Conservation (phyloP, 53 echinoderm and acorn worm genomes). For the Holothuria scabra region DNA sequence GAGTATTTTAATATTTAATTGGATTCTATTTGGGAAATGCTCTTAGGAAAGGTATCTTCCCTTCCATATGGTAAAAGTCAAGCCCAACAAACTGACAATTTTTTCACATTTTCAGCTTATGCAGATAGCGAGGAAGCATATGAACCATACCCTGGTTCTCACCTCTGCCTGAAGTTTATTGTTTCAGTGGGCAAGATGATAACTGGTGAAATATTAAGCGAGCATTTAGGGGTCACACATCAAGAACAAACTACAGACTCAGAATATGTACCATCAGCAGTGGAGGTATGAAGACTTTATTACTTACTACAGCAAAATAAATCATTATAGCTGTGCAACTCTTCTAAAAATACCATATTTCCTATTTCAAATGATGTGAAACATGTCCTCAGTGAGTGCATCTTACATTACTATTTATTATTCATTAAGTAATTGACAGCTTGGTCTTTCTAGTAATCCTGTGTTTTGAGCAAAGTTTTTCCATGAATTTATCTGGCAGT, state of each 20-base stretch:
- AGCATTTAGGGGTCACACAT: neutral
- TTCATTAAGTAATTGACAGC: neutral
- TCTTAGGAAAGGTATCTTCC: no score
- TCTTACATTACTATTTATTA: no score
- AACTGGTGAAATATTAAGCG: slow-evolving; percentile 63
- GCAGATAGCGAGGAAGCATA: slow-evolving; percentile 93
- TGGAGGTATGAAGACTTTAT: neutral
- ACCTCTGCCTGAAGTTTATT: slow-evolving; percentile 84
- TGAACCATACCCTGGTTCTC: slow-evolving; percentile 96
- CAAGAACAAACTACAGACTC: slow-evolving; percentile 40
- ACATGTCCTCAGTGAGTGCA: no score
- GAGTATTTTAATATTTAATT: no score
- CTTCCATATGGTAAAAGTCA: no score
- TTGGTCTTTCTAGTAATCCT: no score
- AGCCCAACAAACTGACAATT: neutral
- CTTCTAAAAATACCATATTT: no score
- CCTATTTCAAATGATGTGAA: no score
- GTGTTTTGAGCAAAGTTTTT: neutral
- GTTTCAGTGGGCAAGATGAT: slow-evolving; percentile 93
- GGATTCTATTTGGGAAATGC: no score
- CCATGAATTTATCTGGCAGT: neutral
- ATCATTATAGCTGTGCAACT: no score
- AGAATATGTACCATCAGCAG: slow-evolving; percentile 7
- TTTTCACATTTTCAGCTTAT: neutral
- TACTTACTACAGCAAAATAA: no score